Conservation (phyloP, 2,888 invertebrate species). For the Heliconius hortense region DNA sequence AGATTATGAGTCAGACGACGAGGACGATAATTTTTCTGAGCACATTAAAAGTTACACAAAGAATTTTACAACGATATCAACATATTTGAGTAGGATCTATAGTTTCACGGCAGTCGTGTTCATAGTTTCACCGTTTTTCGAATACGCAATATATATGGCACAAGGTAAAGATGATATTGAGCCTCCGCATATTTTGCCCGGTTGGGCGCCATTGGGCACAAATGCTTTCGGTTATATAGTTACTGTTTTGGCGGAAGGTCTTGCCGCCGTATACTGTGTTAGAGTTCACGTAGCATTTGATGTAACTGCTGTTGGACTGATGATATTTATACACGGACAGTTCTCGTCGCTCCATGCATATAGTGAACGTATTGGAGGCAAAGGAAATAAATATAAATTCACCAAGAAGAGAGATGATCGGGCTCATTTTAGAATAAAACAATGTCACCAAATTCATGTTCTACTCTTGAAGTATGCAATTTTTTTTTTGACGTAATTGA, state of each 20-base stretch:
- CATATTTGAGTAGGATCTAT: constrained; percentile 55
- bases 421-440: constrained; percentile 59
- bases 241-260: constrained; percentile 52
- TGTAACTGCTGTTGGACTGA: constrained; percentile 57
- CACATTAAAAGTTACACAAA: constrained; percentile 52
- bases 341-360: constrained; percentile 55
- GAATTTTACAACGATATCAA: constrained; percentile 51
- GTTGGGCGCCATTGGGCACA: constrained; percentile 59
- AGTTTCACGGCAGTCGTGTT: constrained; percentile 55
- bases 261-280: constrained; percentile 60
- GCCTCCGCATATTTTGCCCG: constrained; percentile 63
- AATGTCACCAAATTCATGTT: constrained; percentile 56
- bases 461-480: constrained; percentile 56
- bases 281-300: constrained; percentile 63
- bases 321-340: constrained; percentile 68
- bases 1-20: constrained; percentile 50
- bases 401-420: constrained; percentile 53
- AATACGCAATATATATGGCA: constrained; percentile 49
- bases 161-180: constrained; percentile 40
- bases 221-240: constrained; percentile 52
- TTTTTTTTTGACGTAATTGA: constrained; percentile 18
- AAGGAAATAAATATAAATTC: constrained; percentile 47
- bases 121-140: constrained; percentile 61
- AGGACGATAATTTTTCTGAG: constrained; percentile 45
- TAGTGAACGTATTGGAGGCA: constrained; percentile 59